Conservation (phyloP, 2,888 invertebrate species). For the Caradrina kadenii region DNA sequence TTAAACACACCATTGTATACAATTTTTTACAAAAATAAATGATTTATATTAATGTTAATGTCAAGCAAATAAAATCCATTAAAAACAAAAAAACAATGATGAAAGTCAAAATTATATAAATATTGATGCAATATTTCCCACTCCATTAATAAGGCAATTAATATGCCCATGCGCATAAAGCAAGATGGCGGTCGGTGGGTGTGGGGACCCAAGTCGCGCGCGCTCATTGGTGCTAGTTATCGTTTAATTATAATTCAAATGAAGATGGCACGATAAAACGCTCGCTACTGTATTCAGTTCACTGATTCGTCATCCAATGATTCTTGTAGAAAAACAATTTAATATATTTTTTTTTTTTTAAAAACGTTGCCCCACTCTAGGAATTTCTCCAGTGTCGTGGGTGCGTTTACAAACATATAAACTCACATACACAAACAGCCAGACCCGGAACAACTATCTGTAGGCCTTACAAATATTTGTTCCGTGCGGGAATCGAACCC, state of each 20-base stretch:
- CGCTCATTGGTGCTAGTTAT: slow-evolving; percentile 82
- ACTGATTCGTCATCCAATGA: slow-evolving; percentile 46
- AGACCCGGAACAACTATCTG: no score
- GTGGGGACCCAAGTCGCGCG: slow-evolving; percentile 76
- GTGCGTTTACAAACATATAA: no score
- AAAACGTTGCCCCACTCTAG: no score
- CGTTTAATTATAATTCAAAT: slow-evolving; percentile 78
- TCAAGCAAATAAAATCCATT: neutral
- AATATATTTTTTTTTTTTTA: no score
- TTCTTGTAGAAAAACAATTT: slow-evolving; percentile 19
- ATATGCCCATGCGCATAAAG: slow-evolving; percentile 81
- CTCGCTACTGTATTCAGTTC: slow-evolving; percentile 55
- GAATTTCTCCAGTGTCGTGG: no score
- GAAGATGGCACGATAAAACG: slow-evolving; percentile 72
- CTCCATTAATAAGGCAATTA: slow-evolving; percentile 73
- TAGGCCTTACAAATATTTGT: no score
- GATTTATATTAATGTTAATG: no score
- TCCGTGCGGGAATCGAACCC: no score
- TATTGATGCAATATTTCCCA: slow-evolving; percentile 53
- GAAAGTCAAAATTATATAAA: slow-evolving; percentile 30
- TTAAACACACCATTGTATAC: no score
- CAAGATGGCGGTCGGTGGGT: slow-evolving; percentile 86
- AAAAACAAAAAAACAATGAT: neutral
- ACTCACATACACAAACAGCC: no score
- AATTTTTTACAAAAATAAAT: no score